Base-by-base conservation (phyloP, 1,140 invertebrate species). In the Drosophila setifemur region DNA sequence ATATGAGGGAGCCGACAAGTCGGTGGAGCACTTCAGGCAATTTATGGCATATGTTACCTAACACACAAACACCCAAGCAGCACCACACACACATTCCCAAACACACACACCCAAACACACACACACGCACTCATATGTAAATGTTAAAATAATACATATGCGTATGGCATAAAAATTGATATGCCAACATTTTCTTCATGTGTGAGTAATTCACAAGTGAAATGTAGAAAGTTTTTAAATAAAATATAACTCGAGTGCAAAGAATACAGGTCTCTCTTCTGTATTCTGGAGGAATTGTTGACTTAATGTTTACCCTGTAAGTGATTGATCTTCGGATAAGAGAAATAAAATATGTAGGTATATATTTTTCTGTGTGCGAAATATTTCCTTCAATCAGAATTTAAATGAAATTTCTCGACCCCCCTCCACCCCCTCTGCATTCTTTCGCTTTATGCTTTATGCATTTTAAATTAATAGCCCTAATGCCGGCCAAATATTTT, bases 1-100 rank as follows among this genome's bases (percentile, higher is more conserved):
- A 52, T n/a, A 50, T 39, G 31, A 31, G 26, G 49, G 23, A 73
- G 69, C 61, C 26, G 33, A 54, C 55, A 54, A 79, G 79, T 72
- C 72, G 47, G 54, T 52, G 47, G 74, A 61, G 79, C 74, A 82
- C 78, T 85, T 79, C 81, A 44, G 75, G 74, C 79, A 85, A 85
- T 86, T 85, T 85, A 85, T 85, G 79, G 79, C 79, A 85, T 85
- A 86, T 85, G 79, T 86, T 86, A 86, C 79, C 74, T 58, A 73
- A 73, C 69, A 73, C 50, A 73, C 53, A 54, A 33, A 26, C n/a
- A n/a, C n/a, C n/a, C n/a, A n/a, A n/a, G n/a, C n/a, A n/a, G n/a
- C n/a, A n/a, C n/a, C n/a, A 33, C 31, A 14, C 11, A 3, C 31
- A 28, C 49, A 47, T 37, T 37, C 40, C 4, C 44, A 45, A 29